Conservation (phyloP, 1,140 invertebrate genomes). For the Cotesia glomerata region DNA sequence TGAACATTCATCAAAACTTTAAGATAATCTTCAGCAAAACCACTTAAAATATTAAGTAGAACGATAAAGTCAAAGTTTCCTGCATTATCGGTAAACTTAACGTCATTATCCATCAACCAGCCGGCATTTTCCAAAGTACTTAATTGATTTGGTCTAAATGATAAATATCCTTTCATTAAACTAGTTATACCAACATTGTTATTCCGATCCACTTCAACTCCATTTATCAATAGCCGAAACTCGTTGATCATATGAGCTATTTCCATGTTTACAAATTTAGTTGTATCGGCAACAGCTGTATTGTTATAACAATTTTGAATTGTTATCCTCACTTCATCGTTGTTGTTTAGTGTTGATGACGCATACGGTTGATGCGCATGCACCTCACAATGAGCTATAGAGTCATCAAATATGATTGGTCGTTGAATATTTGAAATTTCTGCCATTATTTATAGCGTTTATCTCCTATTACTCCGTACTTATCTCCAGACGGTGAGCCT, state of each 20-base stretch:
- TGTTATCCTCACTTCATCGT: not conserved
- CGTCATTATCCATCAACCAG: constrained; percentile 30
- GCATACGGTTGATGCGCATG: no score
- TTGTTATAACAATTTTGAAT: constrained; percentile 40
- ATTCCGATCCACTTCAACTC: constrained; percentile 54
- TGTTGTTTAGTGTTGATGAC: not conserved
- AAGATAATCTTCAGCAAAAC: constrained; percentile 61
- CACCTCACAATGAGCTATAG: constrained; percentile 42
- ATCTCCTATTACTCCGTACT: no score
- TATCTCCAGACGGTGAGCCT: no score
- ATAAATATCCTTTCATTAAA: constrained; percentile 54
- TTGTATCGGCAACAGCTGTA: not conserved
- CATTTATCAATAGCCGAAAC: constrained; percentile 59
- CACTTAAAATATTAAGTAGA: constrained; percentile 51
- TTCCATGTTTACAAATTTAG: constrained; percentile 50
- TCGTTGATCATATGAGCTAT: constrained; percentile 57
- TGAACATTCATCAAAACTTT: constrained; percentile 58
- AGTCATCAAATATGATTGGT: constrained; percentile 39
- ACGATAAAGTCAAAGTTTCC: constrained; percentile 52
- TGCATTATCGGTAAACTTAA: constrained; percentile 21
- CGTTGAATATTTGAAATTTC: constrained; percentile 34
- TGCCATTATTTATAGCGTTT: not conserved
- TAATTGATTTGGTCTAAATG: constrained; percentile 37
- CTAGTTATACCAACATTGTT: constrained; percentile 53
- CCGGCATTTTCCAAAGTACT: no score